Base-by-base conservation (phyloP, 1,140 invertebrate species). In the Musca domestica region DNA sequence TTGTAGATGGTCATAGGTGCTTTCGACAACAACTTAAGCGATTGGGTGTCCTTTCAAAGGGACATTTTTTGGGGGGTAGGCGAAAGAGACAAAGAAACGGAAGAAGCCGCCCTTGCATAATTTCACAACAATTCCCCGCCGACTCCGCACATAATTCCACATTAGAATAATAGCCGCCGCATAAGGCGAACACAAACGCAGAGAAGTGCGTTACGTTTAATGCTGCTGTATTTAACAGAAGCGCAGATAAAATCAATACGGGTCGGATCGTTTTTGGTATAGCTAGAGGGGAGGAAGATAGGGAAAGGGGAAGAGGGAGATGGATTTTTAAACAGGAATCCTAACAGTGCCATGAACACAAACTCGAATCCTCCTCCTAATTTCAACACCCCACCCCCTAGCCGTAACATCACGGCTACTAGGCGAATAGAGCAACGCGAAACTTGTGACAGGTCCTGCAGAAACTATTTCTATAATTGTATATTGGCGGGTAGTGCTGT, bases 141-240 rank as follows among this genome's bases (percentile, higher is more conserved):
- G 27, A 4, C 27, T 30, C 27, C 3, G 27, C 27, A 41, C 34
- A n/a, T n/a, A 61, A 34, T 22, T 34, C 19, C 9, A 30, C 17
- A 61, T 61, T 61, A 61, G 56, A 61, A 61, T 34, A 61, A 6
- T 34, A 34, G 52, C 52, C 10, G 52, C 20, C 56, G 34, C 27
- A 30, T 6, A n/a, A 61, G 7, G 19, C n/a, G n/a, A n/a, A n/a
- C n/a, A 7, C 15, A 30, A 34, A 61, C 25, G 56, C 56, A 61
- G 56, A 30, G 56, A 61, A 61, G 56, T 61, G 56, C 56, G 56
- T 61, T 61, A 61, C 56, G 56, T 61, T 61, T 61, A 61, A 61
- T 61, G 56, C 56, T 61, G 56, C 56, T 61, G 56, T 17, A 61
- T 61, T 61, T 61, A 61, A 61, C 56, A 61, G 56, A 61, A 61